Evolutionary conservation across 2,797 vertebrate species (phyloP).

Genomic region (Megalops cyprinoides): DNA sequence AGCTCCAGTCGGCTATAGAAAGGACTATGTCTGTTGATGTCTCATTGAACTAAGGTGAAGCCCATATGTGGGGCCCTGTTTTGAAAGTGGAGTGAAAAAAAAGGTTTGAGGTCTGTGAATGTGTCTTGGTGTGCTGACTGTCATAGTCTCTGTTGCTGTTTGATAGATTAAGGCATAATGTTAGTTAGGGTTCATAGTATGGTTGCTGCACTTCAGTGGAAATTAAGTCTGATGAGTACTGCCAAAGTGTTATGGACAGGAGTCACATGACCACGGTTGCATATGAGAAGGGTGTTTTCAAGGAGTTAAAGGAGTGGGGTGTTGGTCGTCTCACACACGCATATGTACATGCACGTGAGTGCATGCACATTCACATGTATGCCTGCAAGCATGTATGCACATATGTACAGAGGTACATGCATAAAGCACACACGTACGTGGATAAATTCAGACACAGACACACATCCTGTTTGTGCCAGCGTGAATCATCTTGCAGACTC

Average conservation of each 20-base stretch:
- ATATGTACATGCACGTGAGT: background rate
- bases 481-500: background rate
- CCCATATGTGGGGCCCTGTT: no score
- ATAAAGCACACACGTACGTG: background rate
- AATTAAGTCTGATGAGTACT: background rate
- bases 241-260: background rate
- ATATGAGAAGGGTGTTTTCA: background rate
- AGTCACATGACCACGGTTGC: background rate
- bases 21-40: no score
- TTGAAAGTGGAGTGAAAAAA: no score
- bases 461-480: no score
- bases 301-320: background rate
- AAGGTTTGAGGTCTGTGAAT: background rate
- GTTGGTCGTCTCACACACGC: conserved; percentile 22
- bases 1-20: no score
- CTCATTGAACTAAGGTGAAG: no score
- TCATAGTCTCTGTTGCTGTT: background rate
- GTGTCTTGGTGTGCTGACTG: background rate
- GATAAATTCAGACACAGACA: background rate
- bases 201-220: background rate
- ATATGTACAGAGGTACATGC: background rate
- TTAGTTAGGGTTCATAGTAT: background rate
- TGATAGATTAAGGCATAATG: background rate
- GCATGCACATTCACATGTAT: background rate
- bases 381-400: background rate